phyloP scores from a whole-genome alignment of 2,888 invertebrate genomes.

The Drosophila prostipennis region DNA sequence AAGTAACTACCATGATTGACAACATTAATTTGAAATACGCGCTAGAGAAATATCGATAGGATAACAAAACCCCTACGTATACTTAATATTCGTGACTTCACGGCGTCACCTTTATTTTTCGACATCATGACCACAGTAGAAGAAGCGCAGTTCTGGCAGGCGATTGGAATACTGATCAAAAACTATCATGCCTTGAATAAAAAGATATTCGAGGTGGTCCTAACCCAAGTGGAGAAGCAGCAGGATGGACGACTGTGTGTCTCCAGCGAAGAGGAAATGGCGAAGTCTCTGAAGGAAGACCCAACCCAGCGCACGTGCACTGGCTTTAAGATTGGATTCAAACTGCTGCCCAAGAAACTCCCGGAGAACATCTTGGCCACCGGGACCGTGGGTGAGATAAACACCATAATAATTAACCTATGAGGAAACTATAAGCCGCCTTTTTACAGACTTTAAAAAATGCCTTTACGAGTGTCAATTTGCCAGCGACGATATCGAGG shows the following conservation, averaged over 20 bases:
- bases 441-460: constrained; percentile 68
- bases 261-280: constrained; percentile 46
- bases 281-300: constrained; percentile 18
- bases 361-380: constrained; percentile 56
- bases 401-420: background rate
- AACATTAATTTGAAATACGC: background rate
- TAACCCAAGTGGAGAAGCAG: constrained; percentile 56
- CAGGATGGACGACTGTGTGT: constrained; percentile 52
- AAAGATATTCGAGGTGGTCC: constrained; percentile 86
- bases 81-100: constrained; percentile 1
- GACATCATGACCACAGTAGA: constrained; percentile 20
- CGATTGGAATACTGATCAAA: constrained; percentile 87
- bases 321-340: constrained; percentile 67
- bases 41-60: constrained; percentile 3
- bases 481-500: constrained; percentile 50
- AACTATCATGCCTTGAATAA: constrained; percentile 91
- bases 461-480: constrained; percentile 71
- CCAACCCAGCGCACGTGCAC: constrained; percentile 33
- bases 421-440: background rate
- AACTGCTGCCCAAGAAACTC: constrained; percentile 74
- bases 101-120: background rate
- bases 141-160: constrained; percentile 87
- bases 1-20: background rate
- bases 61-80: background rate
- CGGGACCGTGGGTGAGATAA: constrained; percentile 69